Evolutionary conservation across 2,113 vertebrate species (phyloP), one percentile per base, ranked within the genome.

Genomic region (Xyrauchen texanus): DNA sequence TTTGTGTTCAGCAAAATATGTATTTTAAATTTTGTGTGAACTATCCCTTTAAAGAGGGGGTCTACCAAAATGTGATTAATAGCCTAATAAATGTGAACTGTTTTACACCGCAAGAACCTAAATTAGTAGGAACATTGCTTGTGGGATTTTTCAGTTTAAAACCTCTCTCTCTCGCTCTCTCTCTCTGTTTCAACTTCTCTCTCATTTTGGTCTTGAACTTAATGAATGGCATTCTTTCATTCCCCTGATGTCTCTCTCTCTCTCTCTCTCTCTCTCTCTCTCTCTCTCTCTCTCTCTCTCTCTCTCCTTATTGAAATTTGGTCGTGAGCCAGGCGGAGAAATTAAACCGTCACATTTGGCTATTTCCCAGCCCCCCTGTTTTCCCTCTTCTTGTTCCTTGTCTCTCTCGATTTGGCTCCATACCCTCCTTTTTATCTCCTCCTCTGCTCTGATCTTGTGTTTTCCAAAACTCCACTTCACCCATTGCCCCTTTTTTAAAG

Each of bases 301-400:
- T 7, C 13, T 7, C 55, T 58, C 12, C 7, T 4, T 53, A 9
- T 53, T 4, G 21, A 34, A 86, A 57, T 46, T 66, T 77, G 78
- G 78, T 77, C 64, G n/a, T 45, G 57, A 65, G 78, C 81, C 84
- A 86, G 69, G 60, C 70, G 76, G 67, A 4, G 84, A 79, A 79
- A 42, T 77, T 72, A 80, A 75, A 78, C 76, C 73, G 16, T 72
- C 79, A 90, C 87, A 87, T 86, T 87, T 92, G 4, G 83, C 84
- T 89, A 70, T 82, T 80, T 91, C 79, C 34, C 60, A 46, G 11
- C 62, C 47, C 15, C 46, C 60, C 13, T 72, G 71, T 55, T 88
- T 70, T 73, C 71, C 89, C 78, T 81, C 42, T 71, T 64, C 5
- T 61, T n/a, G 64, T 84, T 82, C 61, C 21, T 16, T 57, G 4